Conservation (phyloP, 2,113 vertebrate genomes). For the Dissostichus mawsoni region DNA sequence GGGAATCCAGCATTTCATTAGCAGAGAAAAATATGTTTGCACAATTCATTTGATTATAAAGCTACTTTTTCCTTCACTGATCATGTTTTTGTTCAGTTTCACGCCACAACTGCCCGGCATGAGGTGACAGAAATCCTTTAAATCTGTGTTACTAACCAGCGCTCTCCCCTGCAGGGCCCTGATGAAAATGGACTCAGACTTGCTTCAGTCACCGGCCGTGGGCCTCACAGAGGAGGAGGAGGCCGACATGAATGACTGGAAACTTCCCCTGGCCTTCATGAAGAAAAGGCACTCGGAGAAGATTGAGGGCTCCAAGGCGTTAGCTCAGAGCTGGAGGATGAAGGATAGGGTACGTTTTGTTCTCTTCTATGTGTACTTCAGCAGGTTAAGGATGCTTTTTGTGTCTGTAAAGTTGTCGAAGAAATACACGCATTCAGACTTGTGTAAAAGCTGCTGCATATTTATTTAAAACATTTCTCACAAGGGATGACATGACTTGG, state of each 20-base stretch:
- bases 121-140: not conserved
- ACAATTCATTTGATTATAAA: not conserved
- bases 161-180: slow-evolving; percentile 61
- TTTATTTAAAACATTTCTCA: not conserved
- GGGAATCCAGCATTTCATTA: not conserved
- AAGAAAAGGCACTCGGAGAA: slow-evolving; percentile 99
- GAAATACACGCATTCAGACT: not conserved
- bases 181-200: slow-evolving; percentile 86
- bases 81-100: not conserved
- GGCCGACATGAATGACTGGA: slow-evolving; percentile 93
- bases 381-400: not conserved
- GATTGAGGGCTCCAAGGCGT: slow-evolving; percentile 97
- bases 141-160: slow-evolving; percentile 12
- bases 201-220: slow-evolving; percentile 89
- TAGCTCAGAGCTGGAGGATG: slow-evolving; percentile 99
- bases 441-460: not conserved
- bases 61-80: not conserved
- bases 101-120: not conserved
- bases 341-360: slow-evolving; percentile 92
- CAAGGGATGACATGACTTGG: not conserved
- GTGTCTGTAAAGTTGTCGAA: not conserved
- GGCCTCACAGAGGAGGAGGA: slow-evolving; percentile 93
- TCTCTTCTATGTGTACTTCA: slow-evolving; percentile 3
- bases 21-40: not conserved
- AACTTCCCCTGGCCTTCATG: slow-evolving; percentile 93